Percentiles rank a stretch among this genome's conserved stretches.
phyloP scores from a whole-genome alignment of 1,140 invertebrate species.

The Gryllus bimaculatus region DNA sequence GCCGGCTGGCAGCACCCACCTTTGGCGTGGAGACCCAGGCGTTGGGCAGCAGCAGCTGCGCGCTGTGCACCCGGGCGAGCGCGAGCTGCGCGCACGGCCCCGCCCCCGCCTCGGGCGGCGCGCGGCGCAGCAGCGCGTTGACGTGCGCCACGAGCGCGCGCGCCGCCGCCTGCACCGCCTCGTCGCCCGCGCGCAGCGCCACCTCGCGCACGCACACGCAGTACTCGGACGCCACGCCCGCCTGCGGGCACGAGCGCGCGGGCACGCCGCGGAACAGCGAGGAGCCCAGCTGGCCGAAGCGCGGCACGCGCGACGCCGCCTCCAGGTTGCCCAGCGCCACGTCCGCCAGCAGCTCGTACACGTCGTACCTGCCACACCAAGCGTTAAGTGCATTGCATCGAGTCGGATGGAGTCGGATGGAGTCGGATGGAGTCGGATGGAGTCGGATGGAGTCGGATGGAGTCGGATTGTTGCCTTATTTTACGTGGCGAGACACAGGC shows the following conservation, averaged over 20 bases:
- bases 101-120: background rate
- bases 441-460: too few species aligned
- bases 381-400: too few species aligned
- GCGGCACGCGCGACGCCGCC: constrained; percentile 14
- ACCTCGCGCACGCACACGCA: constrained; percentile 36
- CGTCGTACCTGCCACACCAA: constrained; percentile 36
- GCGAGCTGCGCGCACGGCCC: constrained; percentile 25
- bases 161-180: constrained; percentile 17
- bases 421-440: too few species aligned
- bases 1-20: too few species aligned
- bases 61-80: constrained; percentile 27
- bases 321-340: constrained; percentile 23
- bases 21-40: too few species aligned
- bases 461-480: too few species aligned
- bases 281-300: constrained; percentile 19
- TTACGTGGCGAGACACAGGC: too few species aligned
- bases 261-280: constrained; percentile 30
- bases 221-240: constrained; percentile 39
- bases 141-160: constrained; percentile 18
- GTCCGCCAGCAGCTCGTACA: constrained; percentile 35
- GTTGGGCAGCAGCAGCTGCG: constrained; percentile 16
- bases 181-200: constrained; percentile 21
- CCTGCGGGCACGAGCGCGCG: constrained; percentile 36
- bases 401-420: too few species aligned
- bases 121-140: constrained; percentile 14